Evolutionary conservation across 2,888 invertebrate species (phyloP), one percentile per base, ranked within the genome.

Genomic region (Maniola hyperantus): DNA sequence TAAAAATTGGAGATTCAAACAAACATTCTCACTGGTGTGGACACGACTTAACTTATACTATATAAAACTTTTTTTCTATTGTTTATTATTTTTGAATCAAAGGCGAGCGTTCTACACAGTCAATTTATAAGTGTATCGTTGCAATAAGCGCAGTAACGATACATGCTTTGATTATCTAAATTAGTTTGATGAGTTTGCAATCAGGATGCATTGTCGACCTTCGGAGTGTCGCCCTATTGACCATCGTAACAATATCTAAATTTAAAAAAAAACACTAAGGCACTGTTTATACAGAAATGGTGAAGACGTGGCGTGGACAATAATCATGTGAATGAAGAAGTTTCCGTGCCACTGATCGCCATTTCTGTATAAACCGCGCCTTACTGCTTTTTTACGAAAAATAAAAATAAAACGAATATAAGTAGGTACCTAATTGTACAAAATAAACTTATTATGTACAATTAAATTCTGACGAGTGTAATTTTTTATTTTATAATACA

Each of bases 101-200:
- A 39, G 10, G 39, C 18, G 11, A 20, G 54, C 7, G 5, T 36
- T 8, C 8, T 34, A 36, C 34, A 10, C 8, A 15, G 15, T 53
- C 54, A 8, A 33, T 53, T 53, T 13, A 48, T 6, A 34, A 34
- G 36, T 39, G 42, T 20, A 48, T 39, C 2, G 39, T 39, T 39
- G 39, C 39, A 39, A 39, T 11, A 59, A 44, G 59, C 59, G 62
- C 68, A 68, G 44, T 60, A 57, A 13, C 46, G 55, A 44, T 64
- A 63, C 62, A 63, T 48, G n/a, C 55, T 61, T 68, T 68, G 57
- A 68, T 70, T 68, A 66, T 64, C 65, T 70, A 60, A 70, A 70
- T 66, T 63, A 70, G 36, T 36, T 70, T 61, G 68, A 69, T 65
- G 57, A 60, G 55, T 50, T 60, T 57, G 65, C 60, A 65, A 70